These are phyloP conservation scores for Crematogaster levior DNA, from an alignment of 2,888 invertebrate species.

Conservation along the genomic window DNA sequence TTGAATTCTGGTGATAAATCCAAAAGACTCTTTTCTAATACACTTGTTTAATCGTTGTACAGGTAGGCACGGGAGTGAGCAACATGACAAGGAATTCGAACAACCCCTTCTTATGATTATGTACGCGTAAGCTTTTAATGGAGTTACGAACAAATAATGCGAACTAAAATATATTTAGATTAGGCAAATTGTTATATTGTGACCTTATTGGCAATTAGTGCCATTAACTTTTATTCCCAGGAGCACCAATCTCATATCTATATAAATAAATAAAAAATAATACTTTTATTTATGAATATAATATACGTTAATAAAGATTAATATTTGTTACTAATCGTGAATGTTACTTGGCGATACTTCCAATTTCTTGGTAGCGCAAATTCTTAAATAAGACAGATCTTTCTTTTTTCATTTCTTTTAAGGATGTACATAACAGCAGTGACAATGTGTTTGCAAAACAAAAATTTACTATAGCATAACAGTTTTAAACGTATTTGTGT, in stretches of 20 bases:
- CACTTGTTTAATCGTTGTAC: constrained; percentile 44
- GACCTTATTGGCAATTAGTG: constrained; percentile 83
- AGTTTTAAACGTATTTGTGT: not conserved
- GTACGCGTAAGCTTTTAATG: constrained; percentile 72
- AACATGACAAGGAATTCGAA: constrained; percentile 86
- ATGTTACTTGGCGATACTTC: constrained; percentile 48
- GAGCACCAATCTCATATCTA: constrained; percentile 82
- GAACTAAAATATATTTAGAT: constrained; percentile 81
- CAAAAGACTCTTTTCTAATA: too few relatives aligned
- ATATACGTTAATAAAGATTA: constrained; percentile 84
- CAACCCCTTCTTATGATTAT: constrained; percentile 88
- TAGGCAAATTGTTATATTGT: constrained; percentile 81
- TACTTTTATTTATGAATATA: constrained; percentile 84
- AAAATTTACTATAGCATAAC: not conserved
- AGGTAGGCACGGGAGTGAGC: constrained; percentile 83
- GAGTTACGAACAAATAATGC: constrained; percentile 81
- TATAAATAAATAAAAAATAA: constrained; percentile 70
- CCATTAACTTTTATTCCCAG: constrained; percentile 81
- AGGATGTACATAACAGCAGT: not conserved
- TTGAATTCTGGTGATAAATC: not conserved
- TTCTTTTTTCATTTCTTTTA: not conserved
- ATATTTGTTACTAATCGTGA: constrained; percentile 83
- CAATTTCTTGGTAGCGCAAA: not conserved
- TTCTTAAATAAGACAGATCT: not conserved
- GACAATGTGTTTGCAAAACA: too few relatives aligned